Percentiles rank a stretch among this genome's conserved stretches.
Conservation (phyloP, 2,888 invertebrate species). For the Syrphus vitripennis region DNA sequence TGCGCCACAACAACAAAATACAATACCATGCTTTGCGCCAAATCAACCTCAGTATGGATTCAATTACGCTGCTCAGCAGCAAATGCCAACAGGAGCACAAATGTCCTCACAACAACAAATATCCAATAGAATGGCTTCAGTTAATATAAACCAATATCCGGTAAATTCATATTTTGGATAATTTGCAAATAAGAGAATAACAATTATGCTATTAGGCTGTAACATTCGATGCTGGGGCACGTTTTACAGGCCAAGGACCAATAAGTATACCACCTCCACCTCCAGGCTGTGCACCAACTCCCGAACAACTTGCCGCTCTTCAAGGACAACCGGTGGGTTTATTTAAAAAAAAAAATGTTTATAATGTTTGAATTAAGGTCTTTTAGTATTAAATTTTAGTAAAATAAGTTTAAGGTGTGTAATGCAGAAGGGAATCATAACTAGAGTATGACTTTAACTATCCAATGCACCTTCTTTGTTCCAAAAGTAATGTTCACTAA, state of each 20-base stretch:
- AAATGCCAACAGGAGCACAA: slow-evolving; percentile 33
- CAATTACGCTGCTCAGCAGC: slow-evolving; percentile 42
- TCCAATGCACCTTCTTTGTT: too few species aligned
- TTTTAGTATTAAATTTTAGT: too few species aligned
- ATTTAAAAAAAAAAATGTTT: neutral
- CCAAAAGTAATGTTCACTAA: too few species aligned
- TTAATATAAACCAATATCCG: slow-evolving; percentile 29
- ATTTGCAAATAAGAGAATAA: neutral
- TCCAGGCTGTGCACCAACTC: slow-evolving; percentile 79
- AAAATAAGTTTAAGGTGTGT: too few species aligned
- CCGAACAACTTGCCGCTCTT: slow-evolving; percentile 79
- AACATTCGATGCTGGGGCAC: slow-evolving; percentile 72
- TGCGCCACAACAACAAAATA: slow-evolving; percentile 12
- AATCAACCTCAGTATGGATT: slow-evolving; percentile 35
- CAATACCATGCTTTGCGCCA: slow-evolving; percentile 31
- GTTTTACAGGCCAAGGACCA: slow-evolving; percentile 74
- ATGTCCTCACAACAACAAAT: slow-evolving; percentile 27
- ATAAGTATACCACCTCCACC: slow-evolving; percentile 80
- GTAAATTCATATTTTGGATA: neutral
- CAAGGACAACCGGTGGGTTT: slow-evolving; percentile 78
- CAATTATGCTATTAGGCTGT: slow-evolving; percentile 53
- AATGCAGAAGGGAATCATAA: too few species aligned
- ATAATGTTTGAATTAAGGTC: neutral
- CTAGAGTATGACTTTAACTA: too few species aligned
- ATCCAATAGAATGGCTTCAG: slow-evolving; percentile 28